Base-by-base conservation (phyloP, 2,113 vertebrate species). In the Sylvietta virens region DNA sequence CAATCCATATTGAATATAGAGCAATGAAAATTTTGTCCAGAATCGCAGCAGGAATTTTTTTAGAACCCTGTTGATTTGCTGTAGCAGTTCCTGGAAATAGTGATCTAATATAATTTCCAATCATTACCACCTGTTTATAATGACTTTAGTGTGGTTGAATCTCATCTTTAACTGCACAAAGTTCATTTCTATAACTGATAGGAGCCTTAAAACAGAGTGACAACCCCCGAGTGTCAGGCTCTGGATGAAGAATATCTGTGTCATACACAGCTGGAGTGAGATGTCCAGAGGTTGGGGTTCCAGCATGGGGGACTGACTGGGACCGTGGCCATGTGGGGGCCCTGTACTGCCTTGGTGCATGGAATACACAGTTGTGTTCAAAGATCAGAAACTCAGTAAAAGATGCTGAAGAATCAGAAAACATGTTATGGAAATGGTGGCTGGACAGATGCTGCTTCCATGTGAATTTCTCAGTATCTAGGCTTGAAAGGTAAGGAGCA, bases 281-380 rank as follows among this genome's bases (percentile, higher is more conserved):
- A 24, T 23, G 24, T 51, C 27, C 22, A 51, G 45, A 67, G 6
- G 9, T 48, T 31, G 4, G 2, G 1, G 40, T 30, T 81, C 50
- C 42, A 58, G 0, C 1, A 0, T 7, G 5, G 3, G 6, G 2
- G 3, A 13, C 12, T 53, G 51, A 50, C 28, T 3, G 1, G 10
- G 9, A 40, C 19, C 6, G 11, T 9, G 21, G 16, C 24, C 7
- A 5, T 3, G 6, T 56, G 27, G 28, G 12, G 4, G 35, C 7
- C 13, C 6, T 81, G 8, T 76, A 1, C 42, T 67, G 22, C 11
- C 10, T 31, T 48, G 12, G 14, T 48, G 11, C 2, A 1, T 62
- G 23, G 33, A 78, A 74, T 37, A 37, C 5, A 67, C 2, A 15
- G 6, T 10, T 48, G 40, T 39, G 15, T 9, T 11, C 26, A 37